These are phyloP conservation scores for Drosophila lutescens DNA, from an alignment of 2,888 invertebrate species.

Conservation along the genomic window DNA sequence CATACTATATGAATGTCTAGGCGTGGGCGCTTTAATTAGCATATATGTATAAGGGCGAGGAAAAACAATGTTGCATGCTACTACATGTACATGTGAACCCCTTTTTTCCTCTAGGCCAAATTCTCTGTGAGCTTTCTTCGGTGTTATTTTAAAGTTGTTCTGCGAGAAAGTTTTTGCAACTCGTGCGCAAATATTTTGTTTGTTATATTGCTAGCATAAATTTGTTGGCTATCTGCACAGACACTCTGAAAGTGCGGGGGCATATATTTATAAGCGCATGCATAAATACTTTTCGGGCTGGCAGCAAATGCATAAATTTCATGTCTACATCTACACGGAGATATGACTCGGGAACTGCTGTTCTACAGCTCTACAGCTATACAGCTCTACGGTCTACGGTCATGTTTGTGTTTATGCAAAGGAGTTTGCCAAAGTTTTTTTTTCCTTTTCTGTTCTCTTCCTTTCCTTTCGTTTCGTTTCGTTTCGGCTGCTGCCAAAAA, in stretches of 20 bases:
- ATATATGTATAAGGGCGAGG: constrained; percentile 9
- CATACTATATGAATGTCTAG: constrained; percentile 3
- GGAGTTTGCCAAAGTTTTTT: constrained; percentile 45
- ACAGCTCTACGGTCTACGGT: constrained; percentile 16
- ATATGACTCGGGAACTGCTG: constrained; percentile 41
- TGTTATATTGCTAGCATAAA: constrained; percentile 76
- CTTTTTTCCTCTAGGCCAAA: constrained; percentile 39
- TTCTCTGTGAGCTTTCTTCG: constrained; percentile 36
- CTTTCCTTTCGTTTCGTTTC: constrained; percentile 13
- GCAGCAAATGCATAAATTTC: constrained; percentile 74
- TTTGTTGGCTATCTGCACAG: constrained; percentile 74
- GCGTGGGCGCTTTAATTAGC: constrained; percentile 41
- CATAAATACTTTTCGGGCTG: constrained; percentile 74
- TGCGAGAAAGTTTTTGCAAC: constrained; percentile 61
- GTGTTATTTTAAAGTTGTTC: constrained; percentile 71
- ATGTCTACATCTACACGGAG: constrained; percentile 47
- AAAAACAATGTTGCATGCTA: constrained; percentile 6
- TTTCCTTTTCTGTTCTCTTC: not conserved
- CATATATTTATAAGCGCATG: constrained; percentile 77
- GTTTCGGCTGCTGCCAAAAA: constrained; percentile 73
- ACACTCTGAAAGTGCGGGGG: constrained; percentile 34
- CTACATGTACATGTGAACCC: not conserved
- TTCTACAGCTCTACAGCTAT: not conserved
- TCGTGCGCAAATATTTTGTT: constrained; percentile 75
- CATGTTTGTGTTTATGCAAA: constrained; percentile 77